Conservation (phyloP, 2,888 invertebrate genomes). For the Camponotus fellah region DNA sequence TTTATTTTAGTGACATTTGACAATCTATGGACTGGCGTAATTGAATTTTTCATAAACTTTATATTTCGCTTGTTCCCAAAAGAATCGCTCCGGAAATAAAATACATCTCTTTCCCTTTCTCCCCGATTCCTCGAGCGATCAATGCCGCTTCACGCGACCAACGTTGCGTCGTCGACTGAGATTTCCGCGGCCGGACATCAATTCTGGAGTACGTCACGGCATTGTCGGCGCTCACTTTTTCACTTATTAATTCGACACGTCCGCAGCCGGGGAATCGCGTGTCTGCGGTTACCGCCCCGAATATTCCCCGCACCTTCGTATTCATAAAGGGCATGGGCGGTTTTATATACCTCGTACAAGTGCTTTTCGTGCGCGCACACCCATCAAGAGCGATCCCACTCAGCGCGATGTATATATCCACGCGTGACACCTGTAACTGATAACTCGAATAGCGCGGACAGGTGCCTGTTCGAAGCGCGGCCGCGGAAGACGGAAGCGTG, state of each 20-base stretch:
- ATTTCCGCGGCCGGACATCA: slow-evolving; percentile 45
- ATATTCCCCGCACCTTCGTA: slow-evolving; percentile 71
- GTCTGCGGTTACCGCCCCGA: slow-evolving; percentile 65
- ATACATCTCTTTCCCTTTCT: not conserved
- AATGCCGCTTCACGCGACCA: slow-evolving; percentile 11
- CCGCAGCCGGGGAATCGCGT: slow-evolving; percentile 75
- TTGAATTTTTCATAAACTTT: not conserved
- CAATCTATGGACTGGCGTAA: not conserved
- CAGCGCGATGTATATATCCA: slow-evolving; percentile 26
- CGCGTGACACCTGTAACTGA: slow-evolving; percentile 70
- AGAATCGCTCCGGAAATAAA: slow-evolving; percentile 2
- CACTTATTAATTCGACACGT: slow-evolving; percentile 71
- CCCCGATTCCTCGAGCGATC: not conserved
- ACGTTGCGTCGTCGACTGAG: slow-evolving; percentile 26
- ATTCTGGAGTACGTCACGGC: slow-evolving; percentile 51
- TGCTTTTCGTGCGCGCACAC: slow-evolving; percentile 64
- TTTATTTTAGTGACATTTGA: not conserved
- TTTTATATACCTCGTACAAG: slow-evolving; percentile 50
- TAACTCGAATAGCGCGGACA: slow-evolving; percentile 64
- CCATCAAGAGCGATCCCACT: slow-evolving; percentile 45
- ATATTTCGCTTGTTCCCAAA: not conserved
- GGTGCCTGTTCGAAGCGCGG: slow-evolving; percentile 58
- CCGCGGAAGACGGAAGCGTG: slow-evolving; percentile 47
- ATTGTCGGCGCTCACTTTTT: slow-evolving; percentile 49
- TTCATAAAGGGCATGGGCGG: slow-evolving; percentile 84